Evolutionary conservation across 2,888 invertebrate species (phyloP).

Genomic region (Operophtera brumata): DNA sequence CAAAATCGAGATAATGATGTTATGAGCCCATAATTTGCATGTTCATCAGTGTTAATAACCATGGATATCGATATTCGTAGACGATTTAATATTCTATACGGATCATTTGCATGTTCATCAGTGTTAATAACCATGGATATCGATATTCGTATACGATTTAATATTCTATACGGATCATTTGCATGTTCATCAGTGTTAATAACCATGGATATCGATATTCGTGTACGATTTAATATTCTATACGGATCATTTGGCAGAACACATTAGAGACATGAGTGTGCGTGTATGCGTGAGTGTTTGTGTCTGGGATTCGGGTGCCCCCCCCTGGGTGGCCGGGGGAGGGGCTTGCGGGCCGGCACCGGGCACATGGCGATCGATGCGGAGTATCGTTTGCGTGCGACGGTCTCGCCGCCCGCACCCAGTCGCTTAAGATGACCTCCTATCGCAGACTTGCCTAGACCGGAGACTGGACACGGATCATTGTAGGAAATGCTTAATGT

Average conservation of each 20-base stretch:
- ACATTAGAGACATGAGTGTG: conserved; percentile 65
- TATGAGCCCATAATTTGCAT: too few relatives aligned
- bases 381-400: conserved; percentile 77
- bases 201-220: conserved; percentile 22
- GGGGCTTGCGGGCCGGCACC: conserved; percentile 52
- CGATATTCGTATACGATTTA: too few relatives aligned
- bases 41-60: too few relatives aligned
- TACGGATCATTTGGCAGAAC: conserved; percentile 76
- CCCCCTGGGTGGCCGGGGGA: conserved; percentile 27
- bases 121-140: too few relatives aligned
- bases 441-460: conserved; percentile 34
- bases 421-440: conserved; percentile 25
- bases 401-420: conserved; percentile 48
- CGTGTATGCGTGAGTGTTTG: conserved; percentile 63
- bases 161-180: too few relatives aligned
- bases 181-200: conserved; percentile 17
- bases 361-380: conserved; percentile 73
- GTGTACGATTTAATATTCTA: conserved; percentile 60
- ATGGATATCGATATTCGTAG: too few relatives aligned
- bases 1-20: neutral
- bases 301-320: conserved; percentile 46
- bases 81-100: too few relatives aligned
- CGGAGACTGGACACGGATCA: conserved; percentile 7
- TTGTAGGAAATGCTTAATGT: conserved; percentile 12
- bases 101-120: too few relatives aligned